Evolutionary conservation across 2,888 invertebrate species (phyloP), one percentile per base, ranked within the genome.

Genomic region (Erynnis tages): DNA sequence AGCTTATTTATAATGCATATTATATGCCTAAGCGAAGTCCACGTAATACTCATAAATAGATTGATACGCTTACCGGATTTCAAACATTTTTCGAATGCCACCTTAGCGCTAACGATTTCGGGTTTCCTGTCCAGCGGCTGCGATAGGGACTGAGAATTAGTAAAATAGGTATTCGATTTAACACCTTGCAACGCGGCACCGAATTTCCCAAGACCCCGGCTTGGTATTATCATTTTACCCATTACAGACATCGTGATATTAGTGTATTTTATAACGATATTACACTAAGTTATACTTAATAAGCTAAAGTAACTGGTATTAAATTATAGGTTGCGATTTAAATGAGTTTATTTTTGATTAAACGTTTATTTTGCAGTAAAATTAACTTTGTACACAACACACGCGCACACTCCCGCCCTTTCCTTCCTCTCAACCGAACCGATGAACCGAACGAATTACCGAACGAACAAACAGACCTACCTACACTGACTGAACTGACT

Each of bases 91-190:
- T 93, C 90, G 44, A 97, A 94, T 1, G 96, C 97, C 68, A 96
- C 93, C 53, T 94, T 93, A 0, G 95, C 92, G 4, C 92, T 88
- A 11, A 93, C 89, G 87, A 91, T 93, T 78, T 93, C 93, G 0
- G 97, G 96, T 57, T 92, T 92, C 59, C 93, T 91, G 21, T 93
- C 91, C 62, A 95, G 82, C 8, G 96, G 95, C 83, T 96, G 95
- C 29, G 96, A 92, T 34, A 96, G 92, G 76, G 96, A 96, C 58
- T 93, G 93, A 14, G 93, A 92, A 71, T 96, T 96, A 0, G 96
- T 93, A 74, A 93, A 95, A 81, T 92, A 96, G 52, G 76, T 92
- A 49, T 90, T 82, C 54, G 73, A 66, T 63, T 81, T 82, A 10
- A 68, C 67, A 65, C 63, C 66, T 54, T 67, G 69, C 54, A 85